These are phyloP conservation scores for Calephelis perditalis DNA, from an alignment of 2,888 invertebrate genomes.

Conservation along the genomic window DNA sequence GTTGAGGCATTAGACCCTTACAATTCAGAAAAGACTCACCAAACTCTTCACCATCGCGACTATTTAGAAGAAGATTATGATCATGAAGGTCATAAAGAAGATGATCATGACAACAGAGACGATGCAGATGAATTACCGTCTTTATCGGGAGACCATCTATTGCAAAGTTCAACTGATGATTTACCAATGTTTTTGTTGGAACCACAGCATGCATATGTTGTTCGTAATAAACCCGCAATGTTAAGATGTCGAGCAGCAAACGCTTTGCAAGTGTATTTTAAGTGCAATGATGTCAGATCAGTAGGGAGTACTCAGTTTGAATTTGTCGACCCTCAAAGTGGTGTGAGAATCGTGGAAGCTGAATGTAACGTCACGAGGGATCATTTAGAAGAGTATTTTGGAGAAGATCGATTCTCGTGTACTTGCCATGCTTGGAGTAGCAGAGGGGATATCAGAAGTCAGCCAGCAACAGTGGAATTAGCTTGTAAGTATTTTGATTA, in stretches of 20 bases:
- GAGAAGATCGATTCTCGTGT: slow-evolving; percentile 93
- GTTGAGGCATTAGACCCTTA: slow-evolving; percentile 71
- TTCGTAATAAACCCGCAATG: slow-evolving; percentile 93
- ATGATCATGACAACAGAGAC: slow-evolving; percentile 66
- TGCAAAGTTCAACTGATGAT: slow-evolving; percentile 80
- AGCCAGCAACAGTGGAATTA: slow-evolving; percentile 91
- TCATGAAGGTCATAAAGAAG: slow-evolving; percentile 64
- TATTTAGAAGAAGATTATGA: slow-evolving; percentile 73
- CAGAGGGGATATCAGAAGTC: slow-evolving; percentile 91
- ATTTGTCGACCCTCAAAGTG: slow-evolving; percentile 93
- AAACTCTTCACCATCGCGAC: slow-evolving; percentile 56
- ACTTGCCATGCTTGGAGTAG: slow-evolving; percentile 96
- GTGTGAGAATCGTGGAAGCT: slow-evolving; percentile 91
- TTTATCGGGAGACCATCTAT: slow-evolving; percentile 64
- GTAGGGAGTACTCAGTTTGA: slow-evolving; percentile 85
- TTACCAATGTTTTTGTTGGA: slow-evolving; percentile 92
- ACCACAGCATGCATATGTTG: slow-evolving; percentile 92
- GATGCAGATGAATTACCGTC: slow-evolving; percentile 70
- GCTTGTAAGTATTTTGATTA: slow-evolving; percentile 89
- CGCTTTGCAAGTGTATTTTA: slow-evolving; percentile 92
- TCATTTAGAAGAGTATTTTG: slow-evolving; percentile 95
- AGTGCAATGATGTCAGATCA: slow-evolving; percentile 90
- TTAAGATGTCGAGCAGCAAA: slow-evolving; percentile 94
- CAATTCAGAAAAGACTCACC: slow-evolving; percentile 63
- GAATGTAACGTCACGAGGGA: slow-evolving; percentile 92